Percentiles rank a stretch among this genome's conserved stretches.
Conservation (phyloP, 2,888 invertebrate genomes). For the Pseudococcus jackbeardsleyi region DNA sequence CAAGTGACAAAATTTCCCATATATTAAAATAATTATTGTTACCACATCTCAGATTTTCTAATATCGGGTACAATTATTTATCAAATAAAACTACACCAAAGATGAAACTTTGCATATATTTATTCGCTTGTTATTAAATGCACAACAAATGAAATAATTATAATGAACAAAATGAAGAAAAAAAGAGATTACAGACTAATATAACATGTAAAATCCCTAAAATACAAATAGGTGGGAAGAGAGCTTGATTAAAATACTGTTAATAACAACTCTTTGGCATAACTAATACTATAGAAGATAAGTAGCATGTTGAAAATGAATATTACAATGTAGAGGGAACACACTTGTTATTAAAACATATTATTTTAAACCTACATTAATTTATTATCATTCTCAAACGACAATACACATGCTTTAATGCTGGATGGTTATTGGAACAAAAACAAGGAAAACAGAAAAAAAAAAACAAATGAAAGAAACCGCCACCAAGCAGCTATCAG, state of each 20-base stretch:
- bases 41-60: no score
- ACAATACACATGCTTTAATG: not conserved
- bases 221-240: constrained; percentile 53
- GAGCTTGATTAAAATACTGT: constrained; percentile 50
- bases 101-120: constrained; percentile 49
- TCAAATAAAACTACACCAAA: not conserved
- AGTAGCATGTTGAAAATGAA: not conserved
- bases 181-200: constrained; percentile 10
- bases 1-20: no score
- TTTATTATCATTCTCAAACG: not conserved
- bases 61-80: no score
- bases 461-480: not conserved
- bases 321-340: not conserved
- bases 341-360: not conserved
- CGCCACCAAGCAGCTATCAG: constrained; percentile 18
- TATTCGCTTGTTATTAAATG: constrained; percentile 52
- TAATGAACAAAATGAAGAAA: constrained; percentile 37
- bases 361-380: not conserved
- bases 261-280: constrained; percentile 50
- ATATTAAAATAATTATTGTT: no score
- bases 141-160: constrained; percentile 50
- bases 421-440: not conserved
- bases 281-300: constrained; percentile 46
- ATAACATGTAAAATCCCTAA: constrained; percentile 37
- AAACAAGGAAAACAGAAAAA: not conserved